These are phyloP conservation scores for Odontophorus gujanensis DNA, from an alignment of 2,113 vertebrate species.

Conservation along the genomic window DNA sequence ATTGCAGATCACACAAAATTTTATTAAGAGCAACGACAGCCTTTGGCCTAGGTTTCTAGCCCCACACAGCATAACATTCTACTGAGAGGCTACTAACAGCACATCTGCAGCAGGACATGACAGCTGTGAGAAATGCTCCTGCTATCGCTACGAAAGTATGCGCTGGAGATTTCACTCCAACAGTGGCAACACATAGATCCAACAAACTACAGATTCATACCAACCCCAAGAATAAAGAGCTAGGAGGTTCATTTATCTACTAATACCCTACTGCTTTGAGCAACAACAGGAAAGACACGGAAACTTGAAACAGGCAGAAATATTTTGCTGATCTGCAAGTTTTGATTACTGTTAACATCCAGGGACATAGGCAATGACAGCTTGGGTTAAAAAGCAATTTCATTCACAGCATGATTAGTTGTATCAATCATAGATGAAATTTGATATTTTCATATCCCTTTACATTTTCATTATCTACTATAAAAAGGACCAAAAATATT, in stretches of 20 bases:
- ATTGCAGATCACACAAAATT: neutral
- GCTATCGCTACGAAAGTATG: accelerated
- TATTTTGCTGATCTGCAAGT: neutral
- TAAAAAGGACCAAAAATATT: neutral
- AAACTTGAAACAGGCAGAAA: neutral
- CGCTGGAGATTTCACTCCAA: neutral
- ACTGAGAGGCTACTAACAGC: neutral
- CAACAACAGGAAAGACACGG: neutral
- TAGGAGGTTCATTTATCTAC: neutral
- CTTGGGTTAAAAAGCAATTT: neutral
- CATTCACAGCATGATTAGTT: neutral
- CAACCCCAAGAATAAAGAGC: neutral
- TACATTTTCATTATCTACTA: neutral
- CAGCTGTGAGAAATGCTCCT: neutral
- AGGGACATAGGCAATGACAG: neutral
- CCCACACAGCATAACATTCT: neutral
- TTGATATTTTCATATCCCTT: neutral
- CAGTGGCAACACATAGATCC: neutral
- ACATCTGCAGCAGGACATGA: accelerated
- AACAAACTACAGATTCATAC: neutral
- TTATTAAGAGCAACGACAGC: neutral
- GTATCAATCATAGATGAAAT: neutral
- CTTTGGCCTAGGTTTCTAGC: neutral
- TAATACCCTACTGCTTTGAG: neutral
- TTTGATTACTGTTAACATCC: neutral